These are phyloP conservation scores for Cerastis rubricosa DNA, from an alignment of 2,888 invertebrate species.

Conservation along the genomic window DNA sequence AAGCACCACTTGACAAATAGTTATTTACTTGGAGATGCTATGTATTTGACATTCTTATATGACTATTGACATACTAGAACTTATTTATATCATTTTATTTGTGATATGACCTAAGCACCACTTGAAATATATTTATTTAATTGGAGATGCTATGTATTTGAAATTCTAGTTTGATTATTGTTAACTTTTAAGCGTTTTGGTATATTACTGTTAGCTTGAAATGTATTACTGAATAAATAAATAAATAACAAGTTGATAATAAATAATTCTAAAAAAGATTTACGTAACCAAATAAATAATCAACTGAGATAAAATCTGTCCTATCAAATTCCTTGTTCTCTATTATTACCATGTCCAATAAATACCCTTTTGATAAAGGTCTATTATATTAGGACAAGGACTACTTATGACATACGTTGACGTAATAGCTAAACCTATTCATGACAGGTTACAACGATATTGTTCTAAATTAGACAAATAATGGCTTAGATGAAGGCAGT, in stretches of 20 bases:
- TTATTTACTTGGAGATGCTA: no score
- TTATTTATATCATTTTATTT: no score
- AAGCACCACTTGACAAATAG: no score
- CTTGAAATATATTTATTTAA: no score
- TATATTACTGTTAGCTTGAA: no score
- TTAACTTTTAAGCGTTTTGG: no score
- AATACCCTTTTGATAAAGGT: neutral
- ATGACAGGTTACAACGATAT: conserved; percentile 25
- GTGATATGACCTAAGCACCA: no score
- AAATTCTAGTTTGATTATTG: no score
- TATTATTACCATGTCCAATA: conserved; percentile 6
- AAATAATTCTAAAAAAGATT: neutral
- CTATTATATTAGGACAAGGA: conserved; percentile 2
- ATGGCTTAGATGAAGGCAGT: neutral
- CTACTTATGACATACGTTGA: conserved; percentile 2
- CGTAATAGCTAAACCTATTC: neutral
- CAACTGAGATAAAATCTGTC: neutral
- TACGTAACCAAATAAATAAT: neutral
- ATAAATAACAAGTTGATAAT: neutral
- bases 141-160: no score
- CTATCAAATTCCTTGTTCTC: conserved; percentile 2
- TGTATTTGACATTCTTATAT: no score
- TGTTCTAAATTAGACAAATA: conserved; percentile 1
- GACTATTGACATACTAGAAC: no score
- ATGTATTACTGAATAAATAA: no score